Conservation (phyloP, 2,797 vertebrate species). For the Cuniculus paca region DNA sequence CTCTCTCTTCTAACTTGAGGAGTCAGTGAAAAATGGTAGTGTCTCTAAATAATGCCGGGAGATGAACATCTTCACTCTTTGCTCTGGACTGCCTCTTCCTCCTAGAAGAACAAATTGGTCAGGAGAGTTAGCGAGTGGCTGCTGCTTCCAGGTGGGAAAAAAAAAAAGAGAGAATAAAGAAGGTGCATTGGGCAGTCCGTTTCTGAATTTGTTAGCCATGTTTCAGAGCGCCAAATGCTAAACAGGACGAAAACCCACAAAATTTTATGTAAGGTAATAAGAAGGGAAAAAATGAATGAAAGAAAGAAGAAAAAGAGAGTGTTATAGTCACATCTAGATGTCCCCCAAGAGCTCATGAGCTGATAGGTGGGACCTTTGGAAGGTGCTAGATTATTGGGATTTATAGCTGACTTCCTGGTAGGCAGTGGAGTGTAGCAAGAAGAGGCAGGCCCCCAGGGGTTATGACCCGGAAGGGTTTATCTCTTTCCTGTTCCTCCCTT, state of each 20-base stretch:
- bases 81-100: neutral
- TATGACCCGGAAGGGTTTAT: neutral
- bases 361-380: neutral
- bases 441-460: neutral
- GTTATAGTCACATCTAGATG: neutral
- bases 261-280: neutral
- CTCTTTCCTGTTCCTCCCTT: neutral
- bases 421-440: neutral
- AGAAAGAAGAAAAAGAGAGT: neutral
- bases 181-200: neutral
- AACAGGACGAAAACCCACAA: neutral
- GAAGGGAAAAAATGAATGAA: slow-evolving; percentile 57
- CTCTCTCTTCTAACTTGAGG: slow-evolving; percentile 7
- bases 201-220: neutral
- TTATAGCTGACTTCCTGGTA: neutral
- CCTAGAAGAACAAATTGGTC: slow-evolving; percentile 16
- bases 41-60: slow-evolving; percentile 18
- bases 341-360: neutral
- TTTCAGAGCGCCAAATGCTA: neutral
- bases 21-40: slow-evolving; percentile 48
- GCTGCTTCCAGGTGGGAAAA: neutral
- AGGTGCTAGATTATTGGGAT: neutral
- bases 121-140: neutral
- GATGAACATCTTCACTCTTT: slow-evolving; percentile 38
- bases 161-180: neutral